Evolutionary conservation across 2,113 vertebrate genomes (phyloP), one percentile per base, ranked within the genome.

Genomic region (Solenodon paradoxus): DNA sequence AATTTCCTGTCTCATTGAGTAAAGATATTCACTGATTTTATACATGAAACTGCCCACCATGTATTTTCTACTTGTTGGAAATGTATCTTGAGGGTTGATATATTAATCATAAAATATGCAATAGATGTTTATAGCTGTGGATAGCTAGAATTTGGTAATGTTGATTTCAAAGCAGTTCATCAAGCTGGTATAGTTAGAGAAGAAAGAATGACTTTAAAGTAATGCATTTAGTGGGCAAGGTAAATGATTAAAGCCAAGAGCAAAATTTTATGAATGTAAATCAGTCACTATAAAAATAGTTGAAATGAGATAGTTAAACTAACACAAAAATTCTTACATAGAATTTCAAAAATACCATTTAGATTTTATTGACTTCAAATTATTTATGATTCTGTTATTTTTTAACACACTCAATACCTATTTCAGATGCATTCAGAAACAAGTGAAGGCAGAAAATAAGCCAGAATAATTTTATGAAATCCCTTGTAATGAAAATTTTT

Each of bases 331-430:
- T 77, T 86, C 9, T 71, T 35, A 51, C 10, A 81, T 7, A 68
- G 8, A 51, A 68, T 78, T 92, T 93, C 12, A 26, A 75, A 61
- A 83, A 9, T 16, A 9, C 7, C 30, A 86, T 69, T 32, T 83
- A 74, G 13, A 71, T 83, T 88, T 95, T 82, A 72, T 40, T 92
- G 35, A 84, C 15, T 86, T 85, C 3, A 93, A 57, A 89, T 86
- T 47, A 78, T 66, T 78, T 86, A 57, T 79, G 32, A 1, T 59
- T 45, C 32, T 53, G 5, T 71, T 89, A 71, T 12, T 63, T 74
- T 74, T 42, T 40, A 40, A 84, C 3, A 88, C 2, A 82, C 49
- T 59, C 1, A 78, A 77, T 77, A 63, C 20, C 55, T 86, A 53
- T 55, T 85, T 88, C 38, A 86, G 40, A 59, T 38, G 30, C 45